A percentile compares a stretch with the other conserved stretches of the same genome.
Evolutionary conservation across 2,888 invertebrate genomes (phyloP).

Genomic region (Erpobdella octoculata): DNA sequence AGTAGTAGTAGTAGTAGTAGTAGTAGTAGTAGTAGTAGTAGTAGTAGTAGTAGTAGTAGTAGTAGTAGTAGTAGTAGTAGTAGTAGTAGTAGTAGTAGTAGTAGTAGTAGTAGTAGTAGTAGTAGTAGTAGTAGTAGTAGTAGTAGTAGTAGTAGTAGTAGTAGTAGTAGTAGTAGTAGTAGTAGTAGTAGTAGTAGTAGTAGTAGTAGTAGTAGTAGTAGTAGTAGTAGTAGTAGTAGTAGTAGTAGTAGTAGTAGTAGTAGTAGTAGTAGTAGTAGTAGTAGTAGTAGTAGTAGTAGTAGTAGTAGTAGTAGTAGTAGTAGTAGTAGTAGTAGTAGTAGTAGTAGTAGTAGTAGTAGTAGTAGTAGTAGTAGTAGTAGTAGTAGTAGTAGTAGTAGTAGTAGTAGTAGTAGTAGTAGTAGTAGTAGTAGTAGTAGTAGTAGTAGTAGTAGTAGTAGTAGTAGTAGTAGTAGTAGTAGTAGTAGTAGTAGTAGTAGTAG

Average conservation of each 20-base stretch:
- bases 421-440: slow-evolving; percentile 21
- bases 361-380: slow-evolving; percentile 23
- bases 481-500: slow-evolving; percentile 17
- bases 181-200: slow-evolving; percentile 23
- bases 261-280: slow-evolving; percentile 15
- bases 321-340: slow-evolving; percentile 20
- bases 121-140: slow-evolving; percentile 21
- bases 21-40: slow-evolving; percentile 21
- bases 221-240: slow-evolving; percentile 18
- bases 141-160: slow-evolving; percentile 22
- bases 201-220: slow-evolving; percentile 20
- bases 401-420: slow-evolving; percentile 23
- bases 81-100: slow-evolving; percentile 22
- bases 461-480: slow-evolving; percentile 17
- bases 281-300: slow-evolving; percentile 17
- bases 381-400: slow-evolving; percentile 22
- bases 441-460: slow-evolving; percentile 22
- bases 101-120: slow-evolving; percentile 20
- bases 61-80: slow-evolving; percentile 21
- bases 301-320: slow-evolving; percentile 17
- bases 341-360: slow-evolving; percentile 23
- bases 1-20: slow-evolving; percentile 23
- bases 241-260: slow-evolving; percentile 18
- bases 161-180: slow-evolving; percentile 21
- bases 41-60: slow-evolving; percentile 20